Base-by-base conservation (phyloP, 2,797 vertebrate species). In the Poeciliopsis turneri region DNA sequence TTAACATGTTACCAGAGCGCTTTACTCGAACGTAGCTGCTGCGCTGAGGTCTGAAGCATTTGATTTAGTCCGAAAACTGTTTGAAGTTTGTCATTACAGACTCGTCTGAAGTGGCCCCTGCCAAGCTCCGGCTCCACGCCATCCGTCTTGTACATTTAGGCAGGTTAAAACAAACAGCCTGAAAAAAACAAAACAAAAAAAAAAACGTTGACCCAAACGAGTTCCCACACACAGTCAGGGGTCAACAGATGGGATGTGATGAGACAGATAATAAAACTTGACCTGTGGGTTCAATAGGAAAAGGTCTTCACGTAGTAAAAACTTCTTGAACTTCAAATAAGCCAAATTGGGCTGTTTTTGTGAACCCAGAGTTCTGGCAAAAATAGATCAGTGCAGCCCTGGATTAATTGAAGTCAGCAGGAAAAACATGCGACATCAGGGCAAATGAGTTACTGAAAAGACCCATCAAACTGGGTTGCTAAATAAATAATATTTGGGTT, bases 161-260 rank as follows among this genome's bases (percentile, higher is more conserved):
- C 53, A 72, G 76, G 70, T 81, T 83, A 71, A 86, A 82, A 66
- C 85, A 79, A 79, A 86, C 68, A 43, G 45, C 30, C 41, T 49
- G 13, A 41, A 72, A 43, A 39, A 36, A 36, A 39, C 55, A 46
- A 57, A 36, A 16, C 36, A 72, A 43, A 39, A 36, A 36, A 39
- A 28, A 69, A 61, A 46, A 57, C 72, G 85, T 76, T 72, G 70
- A 1, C 66, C 74, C 23, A 71, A 70, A 81, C 57, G 23, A 39
- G 59, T 66, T 66, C 25, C n/a, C 28, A 47, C 23, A 70, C 15
- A 41, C 47, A 49, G 16, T 72, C 57, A 49, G 49, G 59, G 30
- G 47, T 49, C 39, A n/a, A 70, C 68, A 70, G 41, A 12, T 28
- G 25, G 68, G 68, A 70, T 43, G 25, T n/a, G 68, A 43, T 47